phyloP scores from a whole-genome alignment of 2,888 invertebrate genomes.

The Erebia palarica region DNA sequence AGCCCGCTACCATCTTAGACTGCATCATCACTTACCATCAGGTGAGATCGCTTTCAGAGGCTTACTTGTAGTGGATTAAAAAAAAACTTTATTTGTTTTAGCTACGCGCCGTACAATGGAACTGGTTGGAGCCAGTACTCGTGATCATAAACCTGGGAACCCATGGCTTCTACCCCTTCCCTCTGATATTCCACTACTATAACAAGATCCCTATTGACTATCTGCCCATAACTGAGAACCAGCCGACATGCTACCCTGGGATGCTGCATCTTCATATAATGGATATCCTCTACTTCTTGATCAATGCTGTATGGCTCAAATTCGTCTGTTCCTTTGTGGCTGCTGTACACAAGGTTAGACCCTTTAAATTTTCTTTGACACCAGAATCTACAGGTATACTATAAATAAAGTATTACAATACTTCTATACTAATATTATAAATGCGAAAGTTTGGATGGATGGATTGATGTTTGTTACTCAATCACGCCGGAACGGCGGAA shows the following conservation, averaged over 20 bases:
- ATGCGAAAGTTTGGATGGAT: too few species aligned
- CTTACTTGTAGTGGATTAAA: too few species aligned
- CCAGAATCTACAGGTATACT: too few species aligned
- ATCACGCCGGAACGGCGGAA: too few species aligned
- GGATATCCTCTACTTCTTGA: constrained; percentile 60
- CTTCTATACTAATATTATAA: too few species aligned
- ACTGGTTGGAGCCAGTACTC: constrained; percentile 59
- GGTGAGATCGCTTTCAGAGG: too few species aligned
- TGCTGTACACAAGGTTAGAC: constrained; percentile 60
- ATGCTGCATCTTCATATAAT: constrained; percentile 62
- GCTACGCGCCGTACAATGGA: constrained; percentile 51
- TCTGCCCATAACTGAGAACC: constrained; percentile 43
- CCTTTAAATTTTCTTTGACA: constrained; percentile 1
- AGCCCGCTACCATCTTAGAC: too few species aligned
- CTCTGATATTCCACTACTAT: constrained; percentile 53
- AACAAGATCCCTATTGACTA: constrained; percentile 51
- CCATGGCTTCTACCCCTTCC: constrained; percentile 68
- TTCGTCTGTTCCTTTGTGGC: constrained; percentile 58
- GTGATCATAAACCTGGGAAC: constrained; percentile 65
- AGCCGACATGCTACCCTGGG: constrained; percentile 62
- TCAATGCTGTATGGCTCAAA: constrained; percentile 65
- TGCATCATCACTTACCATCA: too few species aligned
- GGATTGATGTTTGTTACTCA: too few species aligned
- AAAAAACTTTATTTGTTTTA: constrained; percentile 39
- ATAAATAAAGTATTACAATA: too few species aligned